A percentile compares a stretch with the other conserved stretches of the same genome.
Conservation (phyloP, 2,113 vertebrate genomes). For the Stegostoma tigrinum region DNA sequence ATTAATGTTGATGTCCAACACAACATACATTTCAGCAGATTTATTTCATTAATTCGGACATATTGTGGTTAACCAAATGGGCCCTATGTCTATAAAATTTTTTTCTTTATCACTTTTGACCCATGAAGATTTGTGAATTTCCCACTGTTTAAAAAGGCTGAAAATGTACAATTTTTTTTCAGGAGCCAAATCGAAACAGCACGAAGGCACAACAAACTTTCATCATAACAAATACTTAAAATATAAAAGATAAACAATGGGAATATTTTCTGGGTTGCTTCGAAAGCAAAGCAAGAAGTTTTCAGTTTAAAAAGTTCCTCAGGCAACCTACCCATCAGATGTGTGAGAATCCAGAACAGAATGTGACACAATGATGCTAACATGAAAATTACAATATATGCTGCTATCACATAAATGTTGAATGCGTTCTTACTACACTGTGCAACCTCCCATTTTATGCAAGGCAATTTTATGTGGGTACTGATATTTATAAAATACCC, state of each 20-base stretch:
- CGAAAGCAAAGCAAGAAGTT: background rate
- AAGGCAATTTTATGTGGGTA: background rate
- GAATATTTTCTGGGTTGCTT: background rate
- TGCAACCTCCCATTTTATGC: background rate
- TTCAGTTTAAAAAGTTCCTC: background rate
- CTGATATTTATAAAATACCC: background rate
- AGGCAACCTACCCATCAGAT: background rate
- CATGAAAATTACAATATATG: background rate
- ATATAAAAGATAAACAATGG: background rate
- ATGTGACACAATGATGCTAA: background rate
- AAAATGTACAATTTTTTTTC: background rate
- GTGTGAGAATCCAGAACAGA: background rate
- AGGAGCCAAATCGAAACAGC: background rate
- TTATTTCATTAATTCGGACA: constrained; percentile 36
- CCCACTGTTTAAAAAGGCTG: background rate
- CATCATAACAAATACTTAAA: background rate
- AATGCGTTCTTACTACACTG: background rate
- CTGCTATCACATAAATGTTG: background rate
- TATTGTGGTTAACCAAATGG: constrained; percentile 30
- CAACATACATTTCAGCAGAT: constrained; percentile 33
- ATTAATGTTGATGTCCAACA: constrained; percentile 33
- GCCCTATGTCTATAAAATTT: background rate
- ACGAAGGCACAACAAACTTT: background rate
- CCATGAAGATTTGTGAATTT: background rate
- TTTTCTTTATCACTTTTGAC: background rate